phyloP scores from a whole-genome alignment of 2,888 invertebrate genomes.

The Lepidonotus clava region DNA sequence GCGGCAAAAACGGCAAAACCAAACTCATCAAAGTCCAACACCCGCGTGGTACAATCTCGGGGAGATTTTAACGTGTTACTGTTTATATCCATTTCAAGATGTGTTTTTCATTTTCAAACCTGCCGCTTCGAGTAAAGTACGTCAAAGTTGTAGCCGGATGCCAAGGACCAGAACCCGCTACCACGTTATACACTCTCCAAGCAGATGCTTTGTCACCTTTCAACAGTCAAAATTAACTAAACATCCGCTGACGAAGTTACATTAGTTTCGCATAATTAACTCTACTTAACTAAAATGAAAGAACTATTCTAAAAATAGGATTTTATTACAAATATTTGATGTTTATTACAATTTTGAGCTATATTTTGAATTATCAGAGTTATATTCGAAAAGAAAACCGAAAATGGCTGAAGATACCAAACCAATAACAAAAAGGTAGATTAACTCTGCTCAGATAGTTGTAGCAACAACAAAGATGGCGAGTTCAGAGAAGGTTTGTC shows the following conservation, averaged over 20 bases:
- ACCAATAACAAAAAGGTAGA: no score
- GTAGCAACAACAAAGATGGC: slow-evolving; percentile 51
- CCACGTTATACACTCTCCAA: not conserved
- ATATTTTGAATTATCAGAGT: no score
- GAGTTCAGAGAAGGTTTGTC: not conserved
- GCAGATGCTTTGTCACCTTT: no score
- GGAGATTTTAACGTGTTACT: not conserved
- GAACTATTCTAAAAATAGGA: no score
- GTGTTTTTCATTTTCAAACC: slow-evolving; percentile 1
- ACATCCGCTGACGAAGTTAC: no score
- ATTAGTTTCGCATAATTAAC: no score
- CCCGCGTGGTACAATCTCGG: not conserved
- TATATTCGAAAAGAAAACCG: no score
- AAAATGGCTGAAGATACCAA: no score
- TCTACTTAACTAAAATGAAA: no score
- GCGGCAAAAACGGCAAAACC: not conserved
- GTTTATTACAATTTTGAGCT: no score
- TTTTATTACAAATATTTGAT: no score
- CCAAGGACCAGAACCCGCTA: not conserved
- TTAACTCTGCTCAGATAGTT: slow-evolving; percentile 4
- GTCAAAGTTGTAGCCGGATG: not conserved
- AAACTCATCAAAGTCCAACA: not conserved
- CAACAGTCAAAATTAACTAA: no score
- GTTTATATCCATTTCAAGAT: not conserved
- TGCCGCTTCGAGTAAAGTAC: not conserved